Evolutionary conservation across 2,113 vertebrate species (phyloP), one percentile per base, ranked within the genome.

Genomic region (Raja brachyura): DNA sequence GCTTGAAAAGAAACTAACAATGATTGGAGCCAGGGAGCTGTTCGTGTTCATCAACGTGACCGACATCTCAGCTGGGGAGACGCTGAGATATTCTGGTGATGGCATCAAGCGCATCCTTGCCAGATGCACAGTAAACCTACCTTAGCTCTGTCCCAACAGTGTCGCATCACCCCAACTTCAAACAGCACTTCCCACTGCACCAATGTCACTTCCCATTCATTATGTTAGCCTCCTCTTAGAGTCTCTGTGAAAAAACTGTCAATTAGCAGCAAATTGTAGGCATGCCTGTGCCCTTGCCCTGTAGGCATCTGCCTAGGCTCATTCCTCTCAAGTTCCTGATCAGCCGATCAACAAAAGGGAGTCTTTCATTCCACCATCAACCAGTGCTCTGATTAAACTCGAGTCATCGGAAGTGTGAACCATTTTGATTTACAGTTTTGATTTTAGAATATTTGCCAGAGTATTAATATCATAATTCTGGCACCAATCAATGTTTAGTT

Each of bases 91-190:
- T n/a, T n/a, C 63, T 63, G 14, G 59, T 66, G 56, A 14, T 61
- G 61, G 61, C 83, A 88, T 88, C 83, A 88, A 63, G 83, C 28
- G 63, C 59, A 63, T 88, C 83, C n/a, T n/a, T 16, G n/a, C 59
- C 59, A 88, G 59, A 31, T 88, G n/a, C 83, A 63, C 28, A 25
- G n/a, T 31, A 18, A 88, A 88, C 83, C 79, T 33, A 63, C 5
- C 83, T 31, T 88, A 88, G 20, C 83, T 66, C 83, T 63, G 59
- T 3, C n/a, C 83, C 59, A 88, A 88, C n/a, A 88, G 61, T 63
- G 83, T 88, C 59, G 14, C 83, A 31, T 88, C n/a, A 83, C 59
- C 59, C 59, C 83, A 88, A 66, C 83, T 88, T 88, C 83, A 88
- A 88, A 88, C 14, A 16, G 18, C 11, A 31, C 59, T 61, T 61